These are phyloP conservation scores for Leptobrachium ailaonicum DNA, from an alignment of 2,113 vertebrate species.

Conservation along the genomic window DNA sequence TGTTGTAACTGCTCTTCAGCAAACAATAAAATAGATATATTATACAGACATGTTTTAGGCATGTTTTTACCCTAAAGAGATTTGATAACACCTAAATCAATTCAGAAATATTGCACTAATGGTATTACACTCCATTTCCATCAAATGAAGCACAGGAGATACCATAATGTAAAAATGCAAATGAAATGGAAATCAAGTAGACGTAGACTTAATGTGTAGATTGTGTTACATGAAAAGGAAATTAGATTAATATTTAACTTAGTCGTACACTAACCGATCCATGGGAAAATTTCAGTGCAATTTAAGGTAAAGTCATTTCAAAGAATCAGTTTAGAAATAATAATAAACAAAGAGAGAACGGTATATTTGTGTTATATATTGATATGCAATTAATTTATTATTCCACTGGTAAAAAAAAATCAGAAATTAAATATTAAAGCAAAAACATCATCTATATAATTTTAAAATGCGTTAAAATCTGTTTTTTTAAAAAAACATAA, in stretches of 20 bases:
- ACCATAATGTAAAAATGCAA: constrained; percentile 75
- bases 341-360: too few relatives aligned
- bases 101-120: constrained; percentile 76
- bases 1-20: not conserved
- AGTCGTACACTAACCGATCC: too few relatives aligned
- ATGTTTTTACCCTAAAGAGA: constrained; percentile 57
- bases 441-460: too few relatives aligned
- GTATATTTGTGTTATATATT: too few relatives aligned
- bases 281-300: too few relatives aligned
- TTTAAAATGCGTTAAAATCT: too few relatives aligned
- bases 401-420: too few relatives aligned
- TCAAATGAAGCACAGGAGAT: constrained; percentile 70
- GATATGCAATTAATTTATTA: too few relatives aligned
- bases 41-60: not conserved
- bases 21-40: not conserved
- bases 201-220: constrained; percentile 70
- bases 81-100: constrained; percentile 71
- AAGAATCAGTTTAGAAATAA: too few relatives aligned
- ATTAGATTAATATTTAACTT: constrained; percentile 64
- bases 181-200: constrained; percentile 81
- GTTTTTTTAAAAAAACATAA: too few relatives aligned
- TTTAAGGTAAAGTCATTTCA: too few relatives aligned
- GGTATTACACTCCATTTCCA: constrained; percentile 73
- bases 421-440: too few relatives aligned
- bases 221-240: constrained; percentile 65